Evolutionary conservation across 2,888 invertebrate species (phyloP).

Genomic region (Drosophila quinaria): DNA sequence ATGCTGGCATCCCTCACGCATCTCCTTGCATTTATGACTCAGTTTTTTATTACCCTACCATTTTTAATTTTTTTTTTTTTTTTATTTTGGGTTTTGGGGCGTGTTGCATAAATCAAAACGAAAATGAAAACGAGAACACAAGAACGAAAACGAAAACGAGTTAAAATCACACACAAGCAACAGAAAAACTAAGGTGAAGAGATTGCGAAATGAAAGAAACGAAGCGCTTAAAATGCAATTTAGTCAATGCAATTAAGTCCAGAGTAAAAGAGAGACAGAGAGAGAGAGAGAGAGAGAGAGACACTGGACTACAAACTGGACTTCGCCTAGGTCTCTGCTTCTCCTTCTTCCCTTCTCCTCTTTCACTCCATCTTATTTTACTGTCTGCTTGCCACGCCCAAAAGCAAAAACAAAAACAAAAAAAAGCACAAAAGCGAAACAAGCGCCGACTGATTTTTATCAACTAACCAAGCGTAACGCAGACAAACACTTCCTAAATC

Average conservation of each 20-base stretch:
- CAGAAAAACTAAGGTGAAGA: constrained; percentile 2
- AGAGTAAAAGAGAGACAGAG: not conserved
- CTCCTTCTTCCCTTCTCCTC: not conserved
- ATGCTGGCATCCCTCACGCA: not conserved
- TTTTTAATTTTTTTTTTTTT: not conserved
- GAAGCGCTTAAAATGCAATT: constrained; percentile 72
- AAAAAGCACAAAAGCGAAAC: constrained; percentile 46
- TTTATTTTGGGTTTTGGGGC: not conserved
- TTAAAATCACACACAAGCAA: not conserved
- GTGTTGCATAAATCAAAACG: constrained; percentile 31
- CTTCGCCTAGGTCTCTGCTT: not conserved
- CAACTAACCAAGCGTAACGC: constrained; percentile 84
- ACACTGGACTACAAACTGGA: not conserved
- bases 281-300: not conserved
- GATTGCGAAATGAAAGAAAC: constrained; percentile 37
- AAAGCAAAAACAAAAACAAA: no score
- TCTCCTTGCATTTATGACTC: constrained; percentile 27
- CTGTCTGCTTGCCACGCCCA: constrained; percentile 30
- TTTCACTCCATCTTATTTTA: not conserved
- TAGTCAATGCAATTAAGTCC: constrained; percentile 72
- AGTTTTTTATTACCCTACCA: not conserved
- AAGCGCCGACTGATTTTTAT: constrained; percentile 81
- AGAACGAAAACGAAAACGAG: constrained; percentile 47
- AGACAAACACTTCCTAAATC: constrained; percentile 85
- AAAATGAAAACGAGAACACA: constrained; percentile 24